phyloP scores from a whole-genome alignment of 2,797 vertebrate species.

The Danio choprae region DNA sequence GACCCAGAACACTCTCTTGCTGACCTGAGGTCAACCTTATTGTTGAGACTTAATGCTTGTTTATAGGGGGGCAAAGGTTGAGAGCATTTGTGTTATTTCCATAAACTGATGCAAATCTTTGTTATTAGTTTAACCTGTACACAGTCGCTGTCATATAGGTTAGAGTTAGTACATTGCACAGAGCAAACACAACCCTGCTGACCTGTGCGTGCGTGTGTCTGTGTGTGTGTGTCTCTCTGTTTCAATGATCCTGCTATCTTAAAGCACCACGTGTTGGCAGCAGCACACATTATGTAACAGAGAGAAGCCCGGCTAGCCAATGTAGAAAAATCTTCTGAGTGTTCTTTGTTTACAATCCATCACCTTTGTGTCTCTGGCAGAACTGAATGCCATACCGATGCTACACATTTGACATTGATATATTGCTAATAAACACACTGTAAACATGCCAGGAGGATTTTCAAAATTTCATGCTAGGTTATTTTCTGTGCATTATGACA shows the following conservation, averaged over 20 bases:
- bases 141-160: slow-evolving; percentile 9
- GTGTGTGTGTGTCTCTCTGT: slow-evolving; percentile 49
- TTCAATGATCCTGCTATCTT: slow-evolving; percentile 70
- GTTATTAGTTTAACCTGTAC: slow-evolving; percentile 13
- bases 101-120: slow-evolving; percentile 5
- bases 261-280: slow-evolving; percentile 76
- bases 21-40: slow-evolving; percentile 1
- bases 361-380: slow-evolving; percentile 28
- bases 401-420: neutral
- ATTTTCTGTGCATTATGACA: too few relatives aligned
- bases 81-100: neutral
- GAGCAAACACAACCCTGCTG: slow-evolving; percentile 60
- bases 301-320: slow-evolving; percentile 75
- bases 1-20: neutral
- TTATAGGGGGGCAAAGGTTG: neutral
- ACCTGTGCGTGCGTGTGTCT: slow-evolving; percentile 60
- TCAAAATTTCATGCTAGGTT: too few relatives aligned
- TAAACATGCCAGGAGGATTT: neutral
- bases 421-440: neutral
- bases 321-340: slow-evolving; percentile 70
- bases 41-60: neutral
- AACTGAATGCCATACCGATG: slow-evolving; percentile 1
- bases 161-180: slow-evolving; percentile 25
- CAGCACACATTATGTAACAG: slow-evolving; percentile 76
- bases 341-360: slow-evolving; percentile 56